Evolutionary conservation across 1,140 invertebrate species (phyloP).

Genomic region (Euglossa dilemma): DNA sequence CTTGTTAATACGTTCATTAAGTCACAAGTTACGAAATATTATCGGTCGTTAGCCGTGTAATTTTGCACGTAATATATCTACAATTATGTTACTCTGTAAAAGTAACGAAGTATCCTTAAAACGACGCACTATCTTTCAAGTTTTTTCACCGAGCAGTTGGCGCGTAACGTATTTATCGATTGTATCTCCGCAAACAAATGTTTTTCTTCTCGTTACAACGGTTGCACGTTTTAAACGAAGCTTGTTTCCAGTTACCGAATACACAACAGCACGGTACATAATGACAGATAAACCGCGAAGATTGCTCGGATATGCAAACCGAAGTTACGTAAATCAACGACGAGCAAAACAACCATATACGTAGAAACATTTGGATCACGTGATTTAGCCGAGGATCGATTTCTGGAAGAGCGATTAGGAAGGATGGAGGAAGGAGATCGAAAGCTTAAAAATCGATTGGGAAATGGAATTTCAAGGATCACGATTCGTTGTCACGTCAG

Average conservation of each 20-base stretch:
- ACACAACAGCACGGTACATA: no score
- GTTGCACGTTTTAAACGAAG: not conserved
- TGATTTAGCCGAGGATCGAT: not conserved
- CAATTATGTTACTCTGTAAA: not conserved
- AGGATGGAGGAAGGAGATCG: no score
- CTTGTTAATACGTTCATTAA: no score
- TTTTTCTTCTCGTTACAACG: not conserved
- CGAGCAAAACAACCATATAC: not conserved
- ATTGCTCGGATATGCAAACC: no score
- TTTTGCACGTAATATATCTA: not conserved
- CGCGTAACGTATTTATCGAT: constrained; percentile 60
- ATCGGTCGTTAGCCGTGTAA: not conserved
- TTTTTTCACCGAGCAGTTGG: constrained; percentile 16
- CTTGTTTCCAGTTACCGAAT: not conserved
- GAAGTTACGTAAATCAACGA: not conserved
- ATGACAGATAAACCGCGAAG: not conserved
- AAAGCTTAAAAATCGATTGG: no score
- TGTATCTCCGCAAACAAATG: constrained; percentile 17
- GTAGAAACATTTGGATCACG: constrained; percentile 1
- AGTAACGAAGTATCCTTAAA: not conserved
- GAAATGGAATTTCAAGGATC: no score
- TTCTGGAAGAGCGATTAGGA: not conserved
- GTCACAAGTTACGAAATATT: no score
- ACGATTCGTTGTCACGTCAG: not conserved
- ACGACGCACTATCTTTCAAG: not conserved